phyloP scores from a whole-genome alignment of 2,797 vertebrate species.

The Bovichtus diacanthus region DNA sequence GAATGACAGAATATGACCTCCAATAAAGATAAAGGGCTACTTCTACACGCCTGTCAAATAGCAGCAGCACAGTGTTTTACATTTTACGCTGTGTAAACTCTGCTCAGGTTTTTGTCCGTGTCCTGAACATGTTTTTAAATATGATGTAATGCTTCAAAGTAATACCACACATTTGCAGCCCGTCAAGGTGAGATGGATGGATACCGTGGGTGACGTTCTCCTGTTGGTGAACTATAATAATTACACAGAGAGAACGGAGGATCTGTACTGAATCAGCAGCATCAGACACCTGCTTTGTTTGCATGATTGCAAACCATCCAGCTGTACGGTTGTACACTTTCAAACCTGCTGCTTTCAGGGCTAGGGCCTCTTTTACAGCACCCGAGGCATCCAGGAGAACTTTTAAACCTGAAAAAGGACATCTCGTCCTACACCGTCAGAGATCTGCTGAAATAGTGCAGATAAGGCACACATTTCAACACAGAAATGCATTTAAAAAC shows the following conservation, averaged over 20 bases:
- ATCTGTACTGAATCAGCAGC: neutral
- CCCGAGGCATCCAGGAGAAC: neutral
- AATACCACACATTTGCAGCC: no score
- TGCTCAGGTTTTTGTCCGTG: conserved; percentile 20
- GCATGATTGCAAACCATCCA: conserved; percentile 29
- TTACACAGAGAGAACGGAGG: neutral
- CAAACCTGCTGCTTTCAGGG: neutral
- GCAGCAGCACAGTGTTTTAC: neutral
- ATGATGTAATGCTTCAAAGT: neutral
- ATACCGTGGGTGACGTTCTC: neutral
- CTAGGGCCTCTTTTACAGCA: neutral
- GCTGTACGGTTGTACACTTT: conserved; percentile 1
- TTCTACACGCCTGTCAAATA: conserved; percentile 23
- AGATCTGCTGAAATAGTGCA: neutral
- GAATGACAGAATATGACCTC: conserved; percentile 16
- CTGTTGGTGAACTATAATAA: neutral
- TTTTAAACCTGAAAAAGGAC: neutral
- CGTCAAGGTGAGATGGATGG: neutral
- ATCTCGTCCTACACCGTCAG: neutral
- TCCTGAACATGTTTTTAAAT: neutral
- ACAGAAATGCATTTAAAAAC: neutral
- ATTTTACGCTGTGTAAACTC: conserved; percentile 13
- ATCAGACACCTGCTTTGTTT: neutral
- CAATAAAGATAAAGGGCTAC: conserved; percentile 29
- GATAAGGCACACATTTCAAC: neutral